Evolutionary conservation across 2,888 invertebrate species (phyloP), one percentile per base, ranked within the genome.

Genomic region (Caenorhabditis zanzibari): DNA sequence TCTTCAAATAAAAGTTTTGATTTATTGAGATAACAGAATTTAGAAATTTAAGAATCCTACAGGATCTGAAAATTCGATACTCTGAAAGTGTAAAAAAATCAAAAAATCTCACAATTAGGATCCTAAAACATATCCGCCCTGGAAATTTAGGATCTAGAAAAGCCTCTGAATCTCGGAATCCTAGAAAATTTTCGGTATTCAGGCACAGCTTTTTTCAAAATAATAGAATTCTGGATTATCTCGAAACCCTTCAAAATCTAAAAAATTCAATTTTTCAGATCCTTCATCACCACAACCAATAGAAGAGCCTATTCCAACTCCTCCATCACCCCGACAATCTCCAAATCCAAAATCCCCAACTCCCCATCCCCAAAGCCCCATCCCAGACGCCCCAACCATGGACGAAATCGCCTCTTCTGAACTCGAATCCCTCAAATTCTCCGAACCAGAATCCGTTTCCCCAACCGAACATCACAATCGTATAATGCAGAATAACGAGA

Each of bases 401-500:
- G 80, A 81, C n/a, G 81, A 75, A 14, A 69, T 64, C 10, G 47
- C 56, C n/a, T 41, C 77, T 0, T 28, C 26, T 9, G 52, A 69
- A 19, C 54, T 77, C 2, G 71, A 77, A 44, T 44, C 52, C 22
- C 68, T 69, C 26, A 71, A 77, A 19, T 38, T 44, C 14, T 16
- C 66, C 5, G 56, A 54, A 16, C n/a, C n/a, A n/a, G n/a, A 49
- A 1, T 28, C 24, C 5, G 12, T n/a, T 0, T 38, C 41, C 6
- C 54, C 68, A 24, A 14, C 41, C 24, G 59, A 68, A 38, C 58
- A 26, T n/a, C 32, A 59, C 22, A 56, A 28, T 12, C 22, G 9
- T 19, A 49, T 58, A 6, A 74, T 69, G 19, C 73, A 75, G n/a
- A 81, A 81, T 47, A 81, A 81, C 56, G 71, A 81, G n/a, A 81